phyloP scores from a whole-genome alignment of 2,888 invertebrate species.

The Nesidiocoris tenuis region DNA sequence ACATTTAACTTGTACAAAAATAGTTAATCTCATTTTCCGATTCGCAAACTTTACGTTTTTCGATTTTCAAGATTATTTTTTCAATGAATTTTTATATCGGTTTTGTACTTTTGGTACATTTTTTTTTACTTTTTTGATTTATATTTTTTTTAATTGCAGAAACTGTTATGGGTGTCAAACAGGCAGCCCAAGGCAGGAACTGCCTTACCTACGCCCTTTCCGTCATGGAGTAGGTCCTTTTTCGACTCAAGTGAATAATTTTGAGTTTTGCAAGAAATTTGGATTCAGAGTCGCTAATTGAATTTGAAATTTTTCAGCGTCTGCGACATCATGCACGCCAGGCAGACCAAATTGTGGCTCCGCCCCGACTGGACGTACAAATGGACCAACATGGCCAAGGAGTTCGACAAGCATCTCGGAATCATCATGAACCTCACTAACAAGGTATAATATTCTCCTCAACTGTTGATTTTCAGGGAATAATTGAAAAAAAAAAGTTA shows the following conservation, averaged over 20 bases:
- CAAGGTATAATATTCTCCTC: slow-evolving; percentile 63
- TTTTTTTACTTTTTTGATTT: not conserved
- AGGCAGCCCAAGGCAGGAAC: slow-evolving; percentile 75
- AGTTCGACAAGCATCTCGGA: slow-evolving; percentile 41
- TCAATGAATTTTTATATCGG: not conserved
- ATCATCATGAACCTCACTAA: slow-evolving; percentile 60
- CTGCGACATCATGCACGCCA: slow-evolving; percentile 80
- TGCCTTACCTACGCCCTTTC: slow-evolving; percentile 84
- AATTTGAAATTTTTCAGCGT: slow-evolving; percentile 63
- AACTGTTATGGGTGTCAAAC: slow-evolving; percentile 85
- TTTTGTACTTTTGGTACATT: not conserved
- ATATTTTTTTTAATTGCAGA: slow-evolving; percentile 58
- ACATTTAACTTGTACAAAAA: not conserved
- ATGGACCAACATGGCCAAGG: slow-evolving; percentile 43
- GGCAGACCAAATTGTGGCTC: slow-evolving; percentile 77
- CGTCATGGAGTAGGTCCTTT: slow-evolving; percentile 69
- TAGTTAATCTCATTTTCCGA: too few relatives aligned
- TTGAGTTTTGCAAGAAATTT: not conserved
- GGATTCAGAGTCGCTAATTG: not conserved
- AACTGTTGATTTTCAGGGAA: too few relatives aligned
- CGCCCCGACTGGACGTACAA: slow-evolving; percentile 72
- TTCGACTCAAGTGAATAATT: not conserved
- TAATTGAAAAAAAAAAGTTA: too few relatives aligned
- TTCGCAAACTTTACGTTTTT: too few relatives aligned
- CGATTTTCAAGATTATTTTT: not conserved